Evolutionary conservation across 2,113 vertebrate genomes (phyloP), one percentile per base, ranked within the genome.

Genomic region (Cavia aperea): DNA sequence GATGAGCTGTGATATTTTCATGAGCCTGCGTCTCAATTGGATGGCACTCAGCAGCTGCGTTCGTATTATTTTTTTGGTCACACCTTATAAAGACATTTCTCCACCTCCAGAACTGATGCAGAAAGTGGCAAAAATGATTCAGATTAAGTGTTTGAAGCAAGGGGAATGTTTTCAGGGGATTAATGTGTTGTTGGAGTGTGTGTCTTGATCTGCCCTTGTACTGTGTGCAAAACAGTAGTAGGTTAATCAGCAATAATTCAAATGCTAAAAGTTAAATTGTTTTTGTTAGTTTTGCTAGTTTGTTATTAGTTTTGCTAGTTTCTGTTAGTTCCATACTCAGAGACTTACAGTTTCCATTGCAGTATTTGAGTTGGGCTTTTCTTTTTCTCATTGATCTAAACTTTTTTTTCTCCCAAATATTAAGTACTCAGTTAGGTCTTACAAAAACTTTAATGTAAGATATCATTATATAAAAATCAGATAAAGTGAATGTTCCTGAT

Each of bases 181-280:
- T 77, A 51, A 7, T 51, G 26, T 77, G 73, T 51, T 14, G 7
- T 73, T 31, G 18, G 14, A 78, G 6, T 29, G 5, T 51, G 29
- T 51, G 49, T 78, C 31, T 78, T 51, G 46, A 78, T 51, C 15
- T 33, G 7, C 29, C 26, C 75, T 51, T 75, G 79, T 63, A 79
- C 18, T 78, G 1, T 65, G 0, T 92, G 4, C 72, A 36, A n/a
- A 88, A 94, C 16, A 77, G 85, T 89, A 12, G 36, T 88, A 56
- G 23, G 13, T 82, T 89, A 90, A 79, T 81, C 43, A 91, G n/a
- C 46, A 94, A 36, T 89, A 84, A 93, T 68, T 91, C 70, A 89
- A 86, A 81, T 43, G 92, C 54, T 88, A 56, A 93, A 97, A 90
- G 75, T 29, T 90, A 72, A 93, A 56, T 77, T 39, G 39, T 39